Evolutionary conservation across 1,140 invertebrate species (phyloP).

Genomic region (Panagrolaimus sp.): DNA sequence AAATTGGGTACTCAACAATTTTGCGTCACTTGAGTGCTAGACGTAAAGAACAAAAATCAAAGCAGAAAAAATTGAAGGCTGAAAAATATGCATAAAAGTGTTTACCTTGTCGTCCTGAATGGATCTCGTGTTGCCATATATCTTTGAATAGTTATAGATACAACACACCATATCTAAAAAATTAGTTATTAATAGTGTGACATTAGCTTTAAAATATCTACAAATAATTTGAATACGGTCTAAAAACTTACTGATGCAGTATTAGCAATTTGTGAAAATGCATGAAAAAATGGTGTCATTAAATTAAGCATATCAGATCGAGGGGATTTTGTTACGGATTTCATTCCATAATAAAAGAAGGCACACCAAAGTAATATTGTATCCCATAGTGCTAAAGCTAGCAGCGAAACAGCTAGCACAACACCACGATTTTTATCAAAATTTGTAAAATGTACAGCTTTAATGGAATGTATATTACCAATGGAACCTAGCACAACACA

Average conservation of each 20-base stretch:
- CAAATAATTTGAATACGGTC: background rate
- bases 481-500: background rate
- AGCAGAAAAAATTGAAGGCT: no score
- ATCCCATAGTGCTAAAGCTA: slow-evolving; percentile 48
- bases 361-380: slow-evolving; percentile 47
- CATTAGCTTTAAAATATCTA: background rate
- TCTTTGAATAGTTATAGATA: slow-evolving; percentile 44
- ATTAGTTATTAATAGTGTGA: background rate
- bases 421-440: slow-evolving; percentile 50
- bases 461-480: slow-evolving; percentile 1
- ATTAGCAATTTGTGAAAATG: slow-evolving; percentile 40
- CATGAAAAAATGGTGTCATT: slow-evolving; percentile 40
- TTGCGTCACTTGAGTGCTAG: no score
- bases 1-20: no score
- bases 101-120: slow-evolving; percentile 31
- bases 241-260: slow-evolving; percentile 47
- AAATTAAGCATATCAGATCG: slow-evolving; percentile 28
- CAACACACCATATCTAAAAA: slow-evolving; percentile 49
- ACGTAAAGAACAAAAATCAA: no score
- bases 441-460: slow-evolving; percentile 29
- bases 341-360: slow-evolving; percentile 45
- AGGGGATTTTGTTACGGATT: slow-evolving; percentile 21
- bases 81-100: slow-evolving; percentile 1
- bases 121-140: slow-evolving; percentile 51
- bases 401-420: slow-evolving; percentile 41